Conservation (phyloP, 92 coral and sea anemone genomes). For the Phenganax stokvisi region DNA sequence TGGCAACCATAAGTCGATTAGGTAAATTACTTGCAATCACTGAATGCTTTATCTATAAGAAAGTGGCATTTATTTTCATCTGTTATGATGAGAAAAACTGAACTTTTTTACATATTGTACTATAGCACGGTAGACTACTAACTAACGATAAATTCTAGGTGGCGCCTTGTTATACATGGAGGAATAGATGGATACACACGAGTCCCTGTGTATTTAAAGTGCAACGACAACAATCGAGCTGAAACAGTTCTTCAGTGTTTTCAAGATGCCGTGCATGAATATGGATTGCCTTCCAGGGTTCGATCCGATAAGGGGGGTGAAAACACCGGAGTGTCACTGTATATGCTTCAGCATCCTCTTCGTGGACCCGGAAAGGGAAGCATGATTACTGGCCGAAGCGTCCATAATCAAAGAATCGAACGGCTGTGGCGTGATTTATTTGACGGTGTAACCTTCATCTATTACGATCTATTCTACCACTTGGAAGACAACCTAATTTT, state of each 20-base stretch:
- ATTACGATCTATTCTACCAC: constrained; percentile 43
- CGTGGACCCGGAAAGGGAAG: constrained; percentile 62
- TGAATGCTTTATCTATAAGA: not conserved
- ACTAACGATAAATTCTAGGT: constrained; percentile 22
- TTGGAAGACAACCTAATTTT: constrained; percentile 41
- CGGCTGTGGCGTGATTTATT: constrained; percentile 56
- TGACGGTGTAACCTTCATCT: constrained; percentile 44
- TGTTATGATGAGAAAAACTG: not conserved
- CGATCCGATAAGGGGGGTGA: constrained; percentile 61
- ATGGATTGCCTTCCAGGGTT: constrained; percentile 60
- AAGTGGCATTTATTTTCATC: not conserved
- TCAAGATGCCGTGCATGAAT: constrained; percentile 45
- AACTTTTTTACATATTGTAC: not conserved
- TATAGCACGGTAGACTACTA: too few relatives aligned
- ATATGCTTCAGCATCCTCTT: constrained; percentile 49
- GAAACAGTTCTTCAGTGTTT: constrained; percentile 50
- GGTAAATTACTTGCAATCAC: constrained; percentile 13
- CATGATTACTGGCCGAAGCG: constrained; percentile 54
- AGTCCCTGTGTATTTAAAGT: constrained; percentile 51
- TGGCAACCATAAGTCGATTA: constrained; percentile 54
- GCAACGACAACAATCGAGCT: constrained; percentile 47
- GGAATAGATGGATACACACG: constrained; percentile 54
- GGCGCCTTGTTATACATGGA: constrained; percentile 57
- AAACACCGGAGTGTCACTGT: constrained; percentile 45
- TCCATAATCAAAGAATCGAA: constrained; percentile 56